Evolutionary conservation across 2,113 vertebrate genomes (phyloP).

Genomic region (Sylvia atricapilla): DNA sequence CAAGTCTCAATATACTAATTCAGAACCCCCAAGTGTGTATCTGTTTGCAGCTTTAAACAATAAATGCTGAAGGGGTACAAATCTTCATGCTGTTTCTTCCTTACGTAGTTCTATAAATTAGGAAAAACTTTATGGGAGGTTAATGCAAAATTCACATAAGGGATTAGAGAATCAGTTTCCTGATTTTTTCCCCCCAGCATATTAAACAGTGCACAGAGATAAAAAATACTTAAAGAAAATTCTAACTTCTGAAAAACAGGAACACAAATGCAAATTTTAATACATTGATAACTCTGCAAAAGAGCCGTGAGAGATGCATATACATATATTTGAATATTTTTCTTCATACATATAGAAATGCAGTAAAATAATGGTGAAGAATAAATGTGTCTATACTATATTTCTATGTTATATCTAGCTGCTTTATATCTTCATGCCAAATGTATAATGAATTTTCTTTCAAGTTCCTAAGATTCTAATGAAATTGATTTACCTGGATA

Average conservation of each 20-base stretch:
- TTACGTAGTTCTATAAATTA: not conserved
- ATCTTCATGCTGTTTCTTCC: not conserved
- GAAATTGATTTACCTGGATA: slow-evolving; percentile 84
- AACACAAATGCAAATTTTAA: not conserved
- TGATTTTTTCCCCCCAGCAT: not conserved
- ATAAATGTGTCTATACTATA: not conserved
- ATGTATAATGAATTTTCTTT: not conserved
- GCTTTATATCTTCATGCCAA: not conserved
- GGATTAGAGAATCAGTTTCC: not conserved
- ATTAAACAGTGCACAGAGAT: not conserved
- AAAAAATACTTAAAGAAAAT: not conserved
- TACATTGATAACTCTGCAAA: not conserved
- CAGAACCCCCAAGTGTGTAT: not conserved
- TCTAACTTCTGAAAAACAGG: not conserved
- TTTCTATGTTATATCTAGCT: not conserved
- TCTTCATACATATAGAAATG: not conserved
- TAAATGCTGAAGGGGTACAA: not conserved
- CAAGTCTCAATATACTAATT: not conserved
- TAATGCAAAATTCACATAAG: not conserved
- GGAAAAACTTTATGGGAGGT: not conserved
- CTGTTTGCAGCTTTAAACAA: not conserved
- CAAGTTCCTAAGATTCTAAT: not conserved
- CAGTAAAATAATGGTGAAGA: not conserved
- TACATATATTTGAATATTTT: not conserved
- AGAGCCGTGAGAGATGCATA: not conserved